Evolutionary conservation across 2,888 invertebrate species (phyloP), one percentile per base, ranked within the genome.

Genomic region (Zaprionus bogoriensis): DNA sequence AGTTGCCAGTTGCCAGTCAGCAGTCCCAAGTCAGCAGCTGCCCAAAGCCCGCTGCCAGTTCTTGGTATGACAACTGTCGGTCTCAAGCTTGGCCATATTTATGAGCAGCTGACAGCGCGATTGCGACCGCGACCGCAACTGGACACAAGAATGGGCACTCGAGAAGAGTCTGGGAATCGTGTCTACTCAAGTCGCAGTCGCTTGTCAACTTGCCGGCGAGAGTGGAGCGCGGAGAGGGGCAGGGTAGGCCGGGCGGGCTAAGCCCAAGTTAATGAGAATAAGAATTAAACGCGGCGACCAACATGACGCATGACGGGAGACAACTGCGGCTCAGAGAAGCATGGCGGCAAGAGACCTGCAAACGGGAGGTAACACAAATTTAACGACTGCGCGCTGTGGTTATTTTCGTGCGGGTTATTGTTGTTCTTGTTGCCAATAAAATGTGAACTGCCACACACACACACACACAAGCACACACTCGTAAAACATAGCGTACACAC

Each of bases 281-380:
- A 67, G 57, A 47, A 38, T 54, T 58, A 74, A 46, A 48, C 61
- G 45, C 46, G 22, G n/a, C 20, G 2, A 20, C 41, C 14, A 41
- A 82, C 82, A 81, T 70, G 77, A 77, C 67, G 64, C 78, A 66
- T 81, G 70, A 74, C 63, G 48, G 44, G 25, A 48, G 22, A 55
- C 58, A 61, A 74, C n/a, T n/a, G 51, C 44, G 53, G 53, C 44
- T 54, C 65, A 50, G 52, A 74, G 71, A 48, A 10, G 19, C 9
- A 28, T 2, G 25, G 14, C 20, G 22, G 30, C 14, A 42, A 20
- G 32, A 23, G 27, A n/a, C n/a, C n/a, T n/a, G 20, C 12, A 38
- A 20, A 36, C 9, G 32, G 50, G 9, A 30, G 10, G 22, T 25
- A 38, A 19, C 23, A 20, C 9, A 41, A 71, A 68, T 68, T 71